Conservation (phyloP, 2,113 vertebrate genomes). For the Prochilodus magdalenae region DNA sequence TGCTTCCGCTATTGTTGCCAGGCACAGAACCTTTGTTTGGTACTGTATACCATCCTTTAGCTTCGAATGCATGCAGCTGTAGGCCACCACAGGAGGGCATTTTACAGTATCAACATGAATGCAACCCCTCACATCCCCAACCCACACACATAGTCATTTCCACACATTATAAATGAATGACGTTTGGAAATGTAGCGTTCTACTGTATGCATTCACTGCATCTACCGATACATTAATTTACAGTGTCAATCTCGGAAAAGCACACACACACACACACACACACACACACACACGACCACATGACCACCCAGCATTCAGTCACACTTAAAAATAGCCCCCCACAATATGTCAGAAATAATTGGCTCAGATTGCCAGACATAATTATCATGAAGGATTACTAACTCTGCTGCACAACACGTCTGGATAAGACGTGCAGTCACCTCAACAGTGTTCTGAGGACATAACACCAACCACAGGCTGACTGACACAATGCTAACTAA, state of each 20-base stretch:
- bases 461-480: not conserved
- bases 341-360: conserved; percentile 35
- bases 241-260: not conserved
- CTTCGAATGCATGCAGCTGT: not conserved
- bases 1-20: too few species aligned
- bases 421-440: not conserved
- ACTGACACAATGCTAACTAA: not conserved
- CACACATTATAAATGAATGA: too few species aligned
- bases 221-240: not conserved
- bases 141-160: too few species aligned
- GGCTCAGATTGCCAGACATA: conserved; percentile 2
- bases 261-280: conserved; percentile 1
- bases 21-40: too few species aligned
- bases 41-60: not conserved
- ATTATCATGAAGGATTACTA: not conserved
- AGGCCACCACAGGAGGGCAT: conserved; percentile 16
- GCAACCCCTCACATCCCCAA: too few species aligned
- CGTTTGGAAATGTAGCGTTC: not conserved
- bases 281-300: not conserved
- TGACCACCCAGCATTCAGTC: conserved; percentile 2
- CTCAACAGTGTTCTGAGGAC: not conserved
- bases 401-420: not conserved
- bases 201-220: not conserved
- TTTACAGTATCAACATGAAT: not conserved
- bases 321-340: not conserved